Percentiles rank a stretch among this genome's conserved stretches.
These are phyloP conservation scores for Morone chrysops DNA, from an alignment of 2,113 vertebrate species.

Conservation along the genomic window DNA sequence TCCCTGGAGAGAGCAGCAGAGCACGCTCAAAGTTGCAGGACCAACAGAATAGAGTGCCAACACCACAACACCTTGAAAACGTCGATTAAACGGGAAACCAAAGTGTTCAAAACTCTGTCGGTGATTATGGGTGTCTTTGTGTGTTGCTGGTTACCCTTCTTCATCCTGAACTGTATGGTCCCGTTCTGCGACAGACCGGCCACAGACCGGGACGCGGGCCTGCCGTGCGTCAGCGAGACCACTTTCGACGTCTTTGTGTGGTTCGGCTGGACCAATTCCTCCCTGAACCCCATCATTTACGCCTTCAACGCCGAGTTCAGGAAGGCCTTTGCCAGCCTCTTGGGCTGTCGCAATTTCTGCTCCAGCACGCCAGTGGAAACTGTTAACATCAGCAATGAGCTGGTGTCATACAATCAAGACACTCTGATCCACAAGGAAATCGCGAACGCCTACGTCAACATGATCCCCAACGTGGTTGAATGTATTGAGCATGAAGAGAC, in stretches of 20 bases:
- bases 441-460: constrained; percentile 87
- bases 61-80: constrained; percentile 87
- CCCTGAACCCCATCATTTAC: constrained; percentile 95
- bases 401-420: constrained; percentile 93
- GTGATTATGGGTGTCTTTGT: constrained; percentile 97
- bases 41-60: constrained; percentile 82
- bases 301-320: constrained; percentile 97
- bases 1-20: constrained; percentile 92
- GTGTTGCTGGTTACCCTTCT: constrained; percentile 97
- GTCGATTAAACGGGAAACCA: constrained; percentile 93
- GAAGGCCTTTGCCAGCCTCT: constrained; percentile 91
- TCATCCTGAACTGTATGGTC: constrained; percentile 94
- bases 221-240: constrained; percentile 94
- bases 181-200: constrained; percentile 90
- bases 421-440: constrained; percentile 89
- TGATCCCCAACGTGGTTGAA: constrained; percentile 90
- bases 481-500: constrained; percentile 84
- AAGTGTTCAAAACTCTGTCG: constrained; percentile 95
- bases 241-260: constrained; percentile 96
- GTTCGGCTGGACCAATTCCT: constrained; percentile 98
- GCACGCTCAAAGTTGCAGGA: constrained; percentile 90
- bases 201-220: constrained; percentile 77
- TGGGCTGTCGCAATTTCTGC: constrained; percentile 90
- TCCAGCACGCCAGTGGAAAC: constrained; percentile 89
- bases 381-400: constrained; percentile 92